Evolutionary conservation across 2,113 vertebrate species (phyloP), one percentile per base, ranked within the genome.

Genomic region (Tenebrosternarchus preto): DNA sequence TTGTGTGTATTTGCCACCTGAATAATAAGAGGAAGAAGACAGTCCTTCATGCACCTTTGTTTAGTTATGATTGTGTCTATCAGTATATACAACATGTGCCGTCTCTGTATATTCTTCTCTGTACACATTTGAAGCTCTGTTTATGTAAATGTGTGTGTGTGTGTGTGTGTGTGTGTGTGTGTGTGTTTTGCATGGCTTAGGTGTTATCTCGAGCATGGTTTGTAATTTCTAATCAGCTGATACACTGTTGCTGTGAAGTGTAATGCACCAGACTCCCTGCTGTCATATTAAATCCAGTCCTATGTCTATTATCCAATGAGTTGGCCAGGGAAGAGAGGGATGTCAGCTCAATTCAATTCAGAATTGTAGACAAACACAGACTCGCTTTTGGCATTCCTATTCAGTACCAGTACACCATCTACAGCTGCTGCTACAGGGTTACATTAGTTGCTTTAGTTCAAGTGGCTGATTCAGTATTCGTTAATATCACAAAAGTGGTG

Each of bases 231-330:
- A 67, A 67, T 77, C 67, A 70, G 67, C 56, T 33, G 55, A 72
- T 33, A 56, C 71, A 60, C 57, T 79, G 77, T 0, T 61, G 46
- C 67, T 72, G 55, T 31, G 19, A 71, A 29, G 55, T 79, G 77
- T 16, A 43, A 71, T 33, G 57, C 56, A 31, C 68, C 77, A 79
- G 56, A 72, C 77, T 72, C 77, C 77, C 50, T 67, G 60, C 77
- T 79, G 56, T 39, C 68, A 79, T 79, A 50, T 79, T 57, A 63
- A 61, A 79, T 79, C 36, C 12, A 53, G 63, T 60, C 11, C 33
- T 24, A 79, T 71, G 17, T 50, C 16, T 79, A 61, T 71, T 50
- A 71, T 11, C 20, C 20, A n/a, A 43, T 39, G 16, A 39, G 39
- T 36, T 61, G 17, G 16, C 15, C 25, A 31, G 25, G 25, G 25